phyloP scores from a whole-genome alignment of 2,888 invertebrate species.

The Acleris laterana region DNA sequence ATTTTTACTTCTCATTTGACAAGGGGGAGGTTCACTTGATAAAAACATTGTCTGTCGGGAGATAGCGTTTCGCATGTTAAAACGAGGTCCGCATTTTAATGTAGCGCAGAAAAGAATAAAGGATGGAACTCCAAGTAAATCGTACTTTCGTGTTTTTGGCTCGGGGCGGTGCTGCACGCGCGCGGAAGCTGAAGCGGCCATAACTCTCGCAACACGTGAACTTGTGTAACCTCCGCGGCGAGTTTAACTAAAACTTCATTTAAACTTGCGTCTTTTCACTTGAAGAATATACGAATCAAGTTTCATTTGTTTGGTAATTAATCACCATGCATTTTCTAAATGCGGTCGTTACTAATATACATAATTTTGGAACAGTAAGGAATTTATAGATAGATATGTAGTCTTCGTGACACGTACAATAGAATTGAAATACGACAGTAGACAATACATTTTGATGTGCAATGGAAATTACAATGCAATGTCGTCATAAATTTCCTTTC shows the following conservation, averaged over 20 bases:
- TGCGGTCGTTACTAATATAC: no score
- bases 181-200: slow-evolving; percentile 62
- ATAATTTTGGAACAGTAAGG: no score
- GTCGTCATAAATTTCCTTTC: slow-evolving; percentile 26
- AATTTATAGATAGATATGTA: no score
- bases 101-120: slow-evolving; percentile 53
- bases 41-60: slow-evolving; percentile 46
- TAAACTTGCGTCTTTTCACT: slow-evolving; percentile 13
- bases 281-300: not conserved
- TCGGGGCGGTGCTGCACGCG: slow-evolving; percentile 57
- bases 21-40: slow-evolving; percentile 46
- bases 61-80: slow-evolving; percentile 52
- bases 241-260: slow-evolving; percentile 20
- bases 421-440: no score
- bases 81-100: slow-evolving; percentile 57
- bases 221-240: slow-evolving; percentile 42
- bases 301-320: not conserved
- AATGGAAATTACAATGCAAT: slow-evolving; percentile 33
- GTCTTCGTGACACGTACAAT: no score
- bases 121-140: slow-evolving; percentile 52
- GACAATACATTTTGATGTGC: slow-evolving; percentile 3
- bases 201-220: slow-evolving; percentile 56
- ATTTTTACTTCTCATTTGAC: slow-evolving; percentile 33
- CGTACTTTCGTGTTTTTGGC: slow-evolving; percentile 65
- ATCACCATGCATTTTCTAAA: no score